Base-by-base conservation (phyloP, 2,113 vertebrate genomes). In the Emydura subglobosa region DNA sequence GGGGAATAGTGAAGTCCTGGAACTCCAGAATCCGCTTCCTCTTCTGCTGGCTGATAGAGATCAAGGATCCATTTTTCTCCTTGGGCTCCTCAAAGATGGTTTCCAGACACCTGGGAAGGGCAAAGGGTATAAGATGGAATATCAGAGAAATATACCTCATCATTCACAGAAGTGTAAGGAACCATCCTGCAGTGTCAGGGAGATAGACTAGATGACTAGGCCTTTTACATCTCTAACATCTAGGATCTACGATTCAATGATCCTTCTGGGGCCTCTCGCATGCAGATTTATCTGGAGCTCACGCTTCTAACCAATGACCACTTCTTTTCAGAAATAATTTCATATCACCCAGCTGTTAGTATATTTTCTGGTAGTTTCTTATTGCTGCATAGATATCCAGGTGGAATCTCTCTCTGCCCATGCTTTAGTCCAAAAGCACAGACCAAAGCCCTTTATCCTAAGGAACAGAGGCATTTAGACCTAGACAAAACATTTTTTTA, bases 31-130 rank as follows among this genome's bases (percentile, higher is more conserved):
- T 98, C 39, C 99, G 97, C 93, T 99, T 99, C 72, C 99, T 98
- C 96, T 99, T 99, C 96, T 99, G 99, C 82, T 99, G 99, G 83
- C 99, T 99, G 97, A 99, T 97, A 53, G 99, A 99, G 31, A 99
- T 97, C 53, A 99, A 96, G 0, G 95, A 96, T 7, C 99, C 99
- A 6, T 99, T 99, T 85, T 99, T 99, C 94, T 99, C 99, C 93
- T 99, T 99, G 4, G 99, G 99, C 95, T 99, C 99, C 95, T 99
- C 99, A 83, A 99, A 99, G 96, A 99, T 99, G 0, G 99, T 99
- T 98, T 99, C 99, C 96, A 99, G 98, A 95, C 99, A 99, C 98
- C 99, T 99, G 96, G 79, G 42, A 83, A 94, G 88, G 83, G 57
- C 49, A 53, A 84, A 96, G 76, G n/a, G 61, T 0, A 82, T 59